A percentile compares a stretch with the other conserved stretches of the same genome.
These are phyloP conservation scores for Anas flavirostris DNA, from an alignment of 2,797 vertebrate species.

Conservation along the genomic window DNA sequence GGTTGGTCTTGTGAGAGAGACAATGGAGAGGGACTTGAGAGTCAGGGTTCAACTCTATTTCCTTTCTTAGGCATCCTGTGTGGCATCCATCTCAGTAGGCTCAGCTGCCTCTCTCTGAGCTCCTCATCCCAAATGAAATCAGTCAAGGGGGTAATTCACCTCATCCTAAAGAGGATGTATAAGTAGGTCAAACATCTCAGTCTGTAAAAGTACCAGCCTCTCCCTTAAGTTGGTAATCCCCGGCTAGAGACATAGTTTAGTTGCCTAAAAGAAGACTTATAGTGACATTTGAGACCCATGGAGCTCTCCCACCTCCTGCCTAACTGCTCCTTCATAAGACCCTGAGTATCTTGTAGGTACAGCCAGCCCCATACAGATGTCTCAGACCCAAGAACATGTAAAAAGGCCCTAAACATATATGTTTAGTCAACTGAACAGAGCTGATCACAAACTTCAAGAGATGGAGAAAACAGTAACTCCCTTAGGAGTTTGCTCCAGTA, in stretches of 20 bases:
- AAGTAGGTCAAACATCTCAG: background rate
- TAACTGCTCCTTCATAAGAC: background rate
- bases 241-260: background rate
- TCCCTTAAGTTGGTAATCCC: background rate
- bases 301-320: rapidly evolving
- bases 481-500: background rate
- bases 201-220: background rate
- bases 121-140: background rate
- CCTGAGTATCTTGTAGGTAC: background rate
- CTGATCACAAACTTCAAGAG: background rate
- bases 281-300: background rate
- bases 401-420: background rate
- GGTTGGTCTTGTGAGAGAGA: background rate
- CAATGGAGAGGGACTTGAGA: background rate
- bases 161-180: background rate
- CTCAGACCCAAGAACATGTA: background rate
- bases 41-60: background rate
- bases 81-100: background rate
- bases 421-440: background rate
- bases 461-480: background rate
- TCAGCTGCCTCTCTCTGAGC: background rate
- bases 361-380: background rate
- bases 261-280: background rate
- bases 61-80: background rate
- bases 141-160: background rate